A percentile compares a stretch with the other conserved stretches of the same genome.
Evolutionary conservation across 2,797 vertebrate genomes (phyloP).

Genomic region (Falco concolor): DNA sequence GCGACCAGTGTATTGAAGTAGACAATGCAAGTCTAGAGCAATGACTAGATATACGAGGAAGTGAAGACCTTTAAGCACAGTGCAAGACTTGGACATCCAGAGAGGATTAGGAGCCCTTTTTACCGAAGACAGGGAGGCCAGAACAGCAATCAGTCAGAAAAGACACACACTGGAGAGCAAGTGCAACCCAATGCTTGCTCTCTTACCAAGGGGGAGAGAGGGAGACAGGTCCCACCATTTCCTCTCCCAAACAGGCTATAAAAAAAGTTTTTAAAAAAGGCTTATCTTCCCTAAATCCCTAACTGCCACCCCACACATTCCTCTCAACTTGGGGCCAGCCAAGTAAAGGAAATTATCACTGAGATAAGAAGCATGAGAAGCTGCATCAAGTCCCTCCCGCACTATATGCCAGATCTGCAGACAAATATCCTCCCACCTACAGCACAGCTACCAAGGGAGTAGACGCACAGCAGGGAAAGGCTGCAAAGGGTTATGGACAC

Average conservation of each 20-base stretch:
- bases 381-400: neutral
- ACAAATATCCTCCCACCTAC: neutral
- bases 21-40: neutral
- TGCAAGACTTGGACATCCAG: neutral
- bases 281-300: neutral
- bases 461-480: neutral
- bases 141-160: neutral
- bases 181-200: neutral
- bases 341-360: slow-evolving; percentile 35
- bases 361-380: neutral
- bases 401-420: neutral
- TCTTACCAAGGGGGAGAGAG: neutral
- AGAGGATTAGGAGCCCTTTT: neutral
- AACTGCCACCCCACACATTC: neutral
- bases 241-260: neutral
- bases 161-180: neutral
- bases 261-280: neutral
- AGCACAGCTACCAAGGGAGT: neutral
- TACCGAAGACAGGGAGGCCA: neutral
- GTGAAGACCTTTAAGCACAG: neutral
- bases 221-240: neutral
- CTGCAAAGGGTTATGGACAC: slow-evolving; percentile 66
- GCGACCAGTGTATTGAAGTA: neutral
- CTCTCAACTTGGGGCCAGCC: neutral
- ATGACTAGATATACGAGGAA: neutral